Percentiles rank a stretch among this genome's conserved stretches.
Evolutionary conservation across 2,888 invertebrate genomes (phyloP).

Genomic region (Meteorus colon): DNA sequence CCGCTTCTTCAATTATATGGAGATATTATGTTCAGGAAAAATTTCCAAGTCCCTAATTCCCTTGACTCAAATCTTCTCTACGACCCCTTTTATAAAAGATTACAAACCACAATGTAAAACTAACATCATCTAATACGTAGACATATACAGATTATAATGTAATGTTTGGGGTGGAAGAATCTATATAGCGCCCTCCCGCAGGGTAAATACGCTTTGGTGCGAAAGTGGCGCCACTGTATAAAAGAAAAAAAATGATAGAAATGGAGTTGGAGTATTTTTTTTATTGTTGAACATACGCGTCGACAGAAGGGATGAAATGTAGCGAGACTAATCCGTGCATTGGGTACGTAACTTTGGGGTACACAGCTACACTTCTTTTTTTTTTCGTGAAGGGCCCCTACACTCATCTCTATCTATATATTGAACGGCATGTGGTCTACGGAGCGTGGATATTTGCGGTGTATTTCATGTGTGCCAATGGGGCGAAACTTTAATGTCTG

Average conservation of each 20-base stretch:
- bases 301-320: conserved; percentile 72
- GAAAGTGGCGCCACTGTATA: conserved; percentile 38
- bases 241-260: neutral
- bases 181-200: conserved; percentile 6
- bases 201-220: conserved; percentile 34
- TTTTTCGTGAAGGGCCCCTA: neutral
- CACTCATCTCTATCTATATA: neutral
- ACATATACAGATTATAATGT: neutral
- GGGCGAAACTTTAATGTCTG: conserved; percentile 63
- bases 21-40: conserved; percentile 9
- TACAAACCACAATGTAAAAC: conserved; percentile 42
- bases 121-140: conserved; percentile 20
- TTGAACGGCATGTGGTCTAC: conserved; percentile 50
- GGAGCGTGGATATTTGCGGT: conserved; percentile 39
- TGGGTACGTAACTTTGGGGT: conserved; percentile 23
- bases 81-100: conserved; percentile 33
- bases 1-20: neutral
- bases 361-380: conserved; percentile 12
- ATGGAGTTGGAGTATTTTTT: conserved; percentile 25
- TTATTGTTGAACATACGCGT: conserved; percentile 64
- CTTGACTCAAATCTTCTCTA: conserved; percentile 36
- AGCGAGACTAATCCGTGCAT: conserved; percentile 70
- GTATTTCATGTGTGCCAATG: conserved; percentile 53
- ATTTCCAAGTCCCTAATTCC: conserved; percentile 38
- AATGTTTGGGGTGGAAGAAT: neutral